Conservation (phyloP, 2,888 invertebrate species). For the Lasius platythorax region DNA sequence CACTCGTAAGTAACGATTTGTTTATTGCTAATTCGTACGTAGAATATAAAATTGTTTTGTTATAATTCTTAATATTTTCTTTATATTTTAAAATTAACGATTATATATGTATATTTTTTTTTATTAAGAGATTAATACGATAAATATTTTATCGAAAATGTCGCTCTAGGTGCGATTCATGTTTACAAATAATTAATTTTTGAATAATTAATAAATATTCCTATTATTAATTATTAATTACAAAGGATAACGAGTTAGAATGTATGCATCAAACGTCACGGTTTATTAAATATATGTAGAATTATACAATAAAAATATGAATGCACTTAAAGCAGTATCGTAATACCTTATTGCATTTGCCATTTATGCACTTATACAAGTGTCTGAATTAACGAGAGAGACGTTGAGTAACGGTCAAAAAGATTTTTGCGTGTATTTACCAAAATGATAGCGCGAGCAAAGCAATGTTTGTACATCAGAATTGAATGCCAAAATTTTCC, state of each 20-base stretch:
- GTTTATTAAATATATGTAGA: conserved; percentile 19
- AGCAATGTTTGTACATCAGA: neutral
- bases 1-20: neutral
- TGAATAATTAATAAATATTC: neutral
- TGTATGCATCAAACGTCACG: neutral
- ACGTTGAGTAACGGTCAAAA: neutral
- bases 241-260: neutral
- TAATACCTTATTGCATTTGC: neutral
- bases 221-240: neutral
- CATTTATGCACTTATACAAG: neutral
- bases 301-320: conserved; percentile 26
- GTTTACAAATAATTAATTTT: neutral
- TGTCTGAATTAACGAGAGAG: neutral
- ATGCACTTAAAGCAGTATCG: neutral
- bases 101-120: neutral
- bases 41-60: neutral
- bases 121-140: neutral
- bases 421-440: neutral
- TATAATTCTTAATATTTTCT: neutral
- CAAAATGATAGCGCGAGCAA: neutral
- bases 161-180: neutral
- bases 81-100: neutral
- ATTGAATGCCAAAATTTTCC: neutral
- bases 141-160: neutral
- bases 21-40: neutral